Percentiles rank a stretch among this genome's conserved stretches.
phyloP scores from a whole-genome alignment of 2,888 invertebrate species.

The Xylophagus ater region DNA sequence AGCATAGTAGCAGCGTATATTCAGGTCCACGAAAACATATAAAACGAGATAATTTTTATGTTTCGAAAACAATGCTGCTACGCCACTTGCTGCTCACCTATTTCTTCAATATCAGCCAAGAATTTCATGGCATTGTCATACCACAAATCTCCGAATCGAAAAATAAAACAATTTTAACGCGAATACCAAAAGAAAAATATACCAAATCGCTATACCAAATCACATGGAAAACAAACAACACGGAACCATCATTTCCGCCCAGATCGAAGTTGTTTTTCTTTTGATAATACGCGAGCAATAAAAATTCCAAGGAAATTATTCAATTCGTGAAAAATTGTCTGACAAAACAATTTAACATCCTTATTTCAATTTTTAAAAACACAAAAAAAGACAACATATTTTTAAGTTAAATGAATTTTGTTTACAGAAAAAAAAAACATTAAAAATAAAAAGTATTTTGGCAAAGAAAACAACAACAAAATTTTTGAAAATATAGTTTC shows the following conservation, averaged over 20 bases:
- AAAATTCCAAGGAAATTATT: background rate
- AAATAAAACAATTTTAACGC: too few relatives aligned
- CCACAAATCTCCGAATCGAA: too few relatives aligned
- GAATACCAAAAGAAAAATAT: background rate
- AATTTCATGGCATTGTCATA: too few relatives aligned
- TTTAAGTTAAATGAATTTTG: constrained; percentile 20
- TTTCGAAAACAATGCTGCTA: too few relatives aligned
- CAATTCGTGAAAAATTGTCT: background rate
- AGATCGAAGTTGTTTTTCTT: background rate
- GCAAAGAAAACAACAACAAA: constrained; percentile 12
- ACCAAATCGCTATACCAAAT: constrained; percentile 6
- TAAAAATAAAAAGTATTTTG: constrained; percentile 7
- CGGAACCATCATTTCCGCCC: background rate
- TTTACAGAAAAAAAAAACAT: constrained; percentile 14
- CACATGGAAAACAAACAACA: background rate
- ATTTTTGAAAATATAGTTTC: constrained; percentile 18
- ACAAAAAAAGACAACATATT: constrained; percentile 10
- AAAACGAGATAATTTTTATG: too few relatives aligned
- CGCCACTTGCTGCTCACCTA: too few relatives aligned
- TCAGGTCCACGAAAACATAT: too few relatives aligned
- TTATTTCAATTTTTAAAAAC: constrained; percentile 17
- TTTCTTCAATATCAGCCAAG: too few relatives aligned
- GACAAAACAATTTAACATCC: constrained; percentile 21
- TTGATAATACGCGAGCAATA: background rate
- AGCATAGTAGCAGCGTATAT: too few relatives aligned